A percentile compares a stretch with the other conserved stretches of the same genome.
phyloP scores from a whole-genome alignment of 2,888 invertebrate genomes.

The Coronaproctus castanopsis region DNA sequence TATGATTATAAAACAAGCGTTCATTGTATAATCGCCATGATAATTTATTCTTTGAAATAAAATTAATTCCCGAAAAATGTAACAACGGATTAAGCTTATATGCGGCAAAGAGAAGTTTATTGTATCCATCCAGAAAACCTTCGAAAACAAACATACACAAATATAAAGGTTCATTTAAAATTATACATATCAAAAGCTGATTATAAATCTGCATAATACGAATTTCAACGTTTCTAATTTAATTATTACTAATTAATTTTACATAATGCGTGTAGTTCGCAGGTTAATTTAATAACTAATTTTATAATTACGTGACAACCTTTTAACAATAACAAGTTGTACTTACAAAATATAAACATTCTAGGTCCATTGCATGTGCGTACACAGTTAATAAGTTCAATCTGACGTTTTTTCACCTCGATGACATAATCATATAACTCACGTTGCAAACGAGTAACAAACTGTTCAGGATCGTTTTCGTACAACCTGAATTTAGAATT shows the following conservation, averaged over 20 bases:
- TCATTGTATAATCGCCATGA: constrained; percentile 47
- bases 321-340: too few species aligned
- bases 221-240: too few species aligned
- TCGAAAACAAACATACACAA: constrained; percentile 15
- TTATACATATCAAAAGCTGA: too few species aligned
- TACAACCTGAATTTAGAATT: constrained; percentile 2
- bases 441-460: constrained; percentile 39
- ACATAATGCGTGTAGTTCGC: too few species aligned
- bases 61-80: constrained; percentile 36
- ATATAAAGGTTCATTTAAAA: not conserved
- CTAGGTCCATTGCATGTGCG: constrained; percentile 7
- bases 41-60: constrained; percentile 39
- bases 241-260: not conserved
- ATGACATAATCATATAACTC: constrained; percentile 42
- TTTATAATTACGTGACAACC: too few species aligned
- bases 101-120: constrained; percentile 38
- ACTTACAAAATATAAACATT: constrained; percentile 10
- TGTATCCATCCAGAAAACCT: constrained; percentile 41
- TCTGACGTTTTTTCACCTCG: constrained; percentile 37
- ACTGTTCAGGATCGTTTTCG: constrained; percentile 37
- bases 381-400: constrained; percentile 30
- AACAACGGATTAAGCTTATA: constrained; percentile 36
- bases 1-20: constrained; percentile 38
- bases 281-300: too few species aligned
- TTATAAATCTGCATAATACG: too few species aligned